phyloP scores from a whole-genome alignment of 2,797 vertebrate species.

The Anniella stebbinsi region DNA sequence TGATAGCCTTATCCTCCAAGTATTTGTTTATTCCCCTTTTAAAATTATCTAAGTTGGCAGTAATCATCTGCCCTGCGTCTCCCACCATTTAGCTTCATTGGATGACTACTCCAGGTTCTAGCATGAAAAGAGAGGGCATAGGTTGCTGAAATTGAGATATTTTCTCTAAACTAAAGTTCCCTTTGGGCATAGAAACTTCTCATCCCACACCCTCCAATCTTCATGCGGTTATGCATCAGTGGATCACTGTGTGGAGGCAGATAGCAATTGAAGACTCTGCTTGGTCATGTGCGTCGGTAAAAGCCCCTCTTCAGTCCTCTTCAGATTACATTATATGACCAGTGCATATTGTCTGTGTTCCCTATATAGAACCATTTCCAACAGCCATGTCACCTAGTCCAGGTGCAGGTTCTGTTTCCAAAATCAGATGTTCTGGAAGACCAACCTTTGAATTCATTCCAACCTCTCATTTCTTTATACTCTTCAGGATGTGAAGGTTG shows the following conservation, averaged over 20 bases:
- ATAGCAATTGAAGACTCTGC: background rate
- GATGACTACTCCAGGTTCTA: background rate
- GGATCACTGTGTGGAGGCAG: background rate
- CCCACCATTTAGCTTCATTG: too few relatives aligned
- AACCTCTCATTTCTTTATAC: background rate
- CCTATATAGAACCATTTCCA: background rate
- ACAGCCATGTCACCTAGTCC: background rate
- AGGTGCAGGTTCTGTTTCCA: background rate
- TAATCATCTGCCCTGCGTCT: background rate
- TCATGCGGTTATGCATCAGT: background rate
- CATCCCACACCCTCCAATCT: background rate
- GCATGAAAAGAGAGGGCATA: background rate
- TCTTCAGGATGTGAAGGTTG: background rate
- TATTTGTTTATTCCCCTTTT: background rate
- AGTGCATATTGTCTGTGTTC: background rate
- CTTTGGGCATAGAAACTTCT: background rate
- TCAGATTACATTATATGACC: background rate
- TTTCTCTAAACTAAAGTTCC: background rate
- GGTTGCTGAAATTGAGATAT: background rate
- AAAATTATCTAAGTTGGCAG: background rate
- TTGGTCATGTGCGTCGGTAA: background rate
- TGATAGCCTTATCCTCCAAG: background rate
- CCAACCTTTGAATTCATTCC: background rate
- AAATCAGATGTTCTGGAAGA: background rate
- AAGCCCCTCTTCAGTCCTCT: background rate